Base-by-base conservation (phyloP, 2,113 vertebrate genomes). In the Neolamprologus modestus region DNA sequence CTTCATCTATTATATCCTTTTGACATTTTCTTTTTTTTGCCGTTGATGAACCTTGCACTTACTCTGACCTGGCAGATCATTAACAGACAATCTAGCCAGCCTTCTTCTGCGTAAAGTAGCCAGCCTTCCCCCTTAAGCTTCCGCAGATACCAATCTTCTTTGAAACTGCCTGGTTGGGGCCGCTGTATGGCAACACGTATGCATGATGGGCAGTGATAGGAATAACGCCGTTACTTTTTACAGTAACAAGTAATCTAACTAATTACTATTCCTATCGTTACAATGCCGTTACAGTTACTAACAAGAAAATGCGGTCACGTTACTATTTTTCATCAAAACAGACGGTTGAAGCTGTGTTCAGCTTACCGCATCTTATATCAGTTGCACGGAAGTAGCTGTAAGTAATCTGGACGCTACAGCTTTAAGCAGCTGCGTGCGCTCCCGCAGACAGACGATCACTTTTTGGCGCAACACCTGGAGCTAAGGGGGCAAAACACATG, bases 51-150 rank as follows among this genome's bases (percentile, higher is more conserved):
- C 40, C 16, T 83, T 45, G 10, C 52, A 12, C 33, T 5, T 47
- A 24, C 54, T 89, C 96, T 97, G 95, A 85, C 96, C 96, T 95
- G 94, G 94, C 98, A 99, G 98, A 98, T 98, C 97, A 79, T 97
- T 99, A 95, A 98, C 98, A 96, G 98, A 98, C 97, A 99, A 97
- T 97, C 97, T 99, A 95, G 97, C 97, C 87, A 98, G 97, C 95
- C 97, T 99, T 96, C 97, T 98, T 96, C 98, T 99, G 96, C 98
- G 97, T 97, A 99, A 98, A 97, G 98, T 99, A 94, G 97, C 98
- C 96, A 98, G 97, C 96, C 97, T 99, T 96, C 97, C 98, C 98
- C 95, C 96, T 99, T 96, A 98, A 97, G 88, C 97, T 99, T 96
- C 98, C 97, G 86, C 98, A 98, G 97, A 98, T 99, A 95, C 98